phyloP scores from a whole-genome alignment of 1,140 invertebrate genomes.

The Pseudomyrmex gracilis region DNA sequence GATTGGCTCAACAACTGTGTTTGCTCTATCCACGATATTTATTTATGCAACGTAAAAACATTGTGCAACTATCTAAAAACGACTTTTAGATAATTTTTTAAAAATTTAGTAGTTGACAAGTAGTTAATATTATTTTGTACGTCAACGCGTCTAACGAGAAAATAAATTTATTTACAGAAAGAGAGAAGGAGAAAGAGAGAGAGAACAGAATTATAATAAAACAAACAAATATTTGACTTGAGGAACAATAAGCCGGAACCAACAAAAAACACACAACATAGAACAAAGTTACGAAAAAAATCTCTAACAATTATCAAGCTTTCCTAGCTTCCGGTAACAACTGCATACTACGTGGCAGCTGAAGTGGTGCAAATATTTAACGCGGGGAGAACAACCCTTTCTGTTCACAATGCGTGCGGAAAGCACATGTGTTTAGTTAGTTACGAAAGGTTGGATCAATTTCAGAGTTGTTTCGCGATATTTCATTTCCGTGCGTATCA shows the following conservation, averaged over 20 bases:
- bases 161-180: slow-evolving; percentile 15
- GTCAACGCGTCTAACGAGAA: background rate
- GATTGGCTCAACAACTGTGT: slow-evolving; percentile 15
- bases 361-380: slow-evolving; percentile 80
- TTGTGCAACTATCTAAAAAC: background rate
- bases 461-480: background rate
- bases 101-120: background rate
- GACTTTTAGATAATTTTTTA: background rate
- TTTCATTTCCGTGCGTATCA: background rate
- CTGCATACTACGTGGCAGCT: slow-evolving; percentile 70
- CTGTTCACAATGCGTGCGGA: slow-evolving; percentile 42
- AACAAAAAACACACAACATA: background rate
- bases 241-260: background rate
- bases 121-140: background rate
- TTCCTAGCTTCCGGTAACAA: background rate
- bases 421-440: slow-evolving; percentile 63
- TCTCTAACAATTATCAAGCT: slow-evolving; percentile 9
- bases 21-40: background rate
- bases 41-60: slow-evolving; percentile 18
- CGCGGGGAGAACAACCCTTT: slow-evolving; percentile 70
- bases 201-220: background rate
- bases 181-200: too few species aligned
- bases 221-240: background rate
- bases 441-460: slow-evolving; percentile 31
- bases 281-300: slow-evolving; percentile 27